Base-by-base conservation (phyloP, 2,113 vertebrate species). In the Ovis canadensis region DNA sequence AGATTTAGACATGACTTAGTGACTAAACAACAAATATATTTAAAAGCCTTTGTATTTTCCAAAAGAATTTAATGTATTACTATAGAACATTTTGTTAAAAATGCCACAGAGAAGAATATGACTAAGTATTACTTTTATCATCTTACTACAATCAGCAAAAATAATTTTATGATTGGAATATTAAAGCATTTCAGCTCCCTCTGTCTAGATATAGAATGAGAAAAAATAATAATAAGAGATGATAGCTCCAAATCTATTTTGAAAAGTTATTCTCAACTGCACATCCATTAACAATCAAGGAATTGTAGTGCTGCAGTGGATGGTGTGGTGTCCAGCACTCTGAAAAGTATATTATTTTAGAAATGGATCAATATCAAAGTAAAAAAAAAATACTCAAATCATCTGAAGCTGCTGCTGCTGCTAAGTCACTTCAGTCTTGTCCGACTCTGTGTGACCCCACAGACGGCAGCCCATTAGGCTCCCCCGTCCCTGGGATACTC, bases 31-130 rank as follows among this genome's bases (percentile, higher is more conserved):
- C 4, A 71, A 71, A 40, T 71, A 40, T 71, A 71, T 85, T 83
- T 77, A 92, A 78, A 74, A 67, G 5, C 15, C 14, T 50, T 55
- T 45, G 52, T 5, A 80, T n/a, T 94, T 94, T 93, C 2, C 74
- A 19, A 36, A 83, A 93, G 1, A 92, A 88, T 17, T 74, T 74
- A 64, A 84, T 67, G 13, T 33, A 74, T 13, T 88, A 6, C 25
- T 84, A 10, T 25, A 81, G 74, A 87, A 45, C 4, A 88, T 90
- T 96, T 93, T n/a, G 71, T 62, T 97, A n/a, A 98, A 97, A 97
- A 62, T 91, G 14, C 2, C 27, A 43, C 14, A 86, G 62, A 82
- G 6, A 92, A 86, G 48, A 95, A 64, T 86, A 48, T 17, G 21
- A 59, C 64, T 54, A 90, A 88, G 48, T 57, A 84, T 88, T 88